These are phyloP conservation scores for Lethenteron reissneri DNA, from an alignment of 2,113 vertebrate genomes.

Conservation along the genomic window DNA sequence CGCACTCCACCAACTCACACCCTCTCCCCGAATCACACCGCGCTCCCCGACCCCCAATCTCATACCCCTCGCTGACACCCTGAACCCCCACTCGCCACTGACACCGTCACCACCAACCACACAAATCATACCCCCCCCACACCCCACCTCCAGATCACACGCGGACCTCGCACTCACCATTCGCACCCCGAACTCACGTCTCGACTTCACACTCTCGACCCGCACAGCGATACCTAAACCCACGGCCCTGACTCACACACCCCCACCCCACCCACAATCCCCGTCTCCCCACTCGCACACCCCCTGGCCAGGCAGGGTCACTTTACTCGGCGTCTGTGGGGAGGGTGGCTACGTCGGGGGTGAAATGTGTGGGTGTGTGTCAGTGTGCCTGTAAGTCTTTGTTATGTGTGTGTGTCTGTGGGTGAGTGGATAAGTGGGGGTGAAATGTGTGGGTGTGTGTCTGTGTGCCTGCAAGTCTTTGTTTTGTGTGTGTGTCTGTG, in stretches of 20 bases:
- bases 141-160: conserved; percentile 14
- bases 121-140: conserved; percentile 2
- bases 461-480: too few species aligned
- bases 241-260: background rate
- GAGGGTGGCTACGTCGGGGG: too few species aligned
- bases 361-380: too few species aligned
- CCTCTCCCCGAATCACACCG: conserved; percentile 1
- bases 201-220: background rate
- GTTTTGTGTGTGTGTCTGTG: too few species aligned
- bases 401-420: too few species aligned
- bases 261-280: conserved; percentile 1
- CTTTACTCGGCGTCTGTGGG: too few species aligned
- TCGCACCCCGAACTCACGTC: conserved; percentile 10
- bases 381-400: too few species aligned
- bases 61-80: conserved; percentile 11
- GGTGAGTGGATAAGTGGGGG: too few species aligned
- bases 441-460: too few species aligned
- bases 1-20: conserved; percentile 9
- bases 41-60: conserved; percentile 10
- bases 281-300: background rate
- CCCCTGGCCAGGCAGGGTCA: conserved; percentile 7
- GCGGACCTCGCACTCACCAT: conserved; percentile 13
- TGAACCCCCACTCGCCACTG: conserved; percentile 28
- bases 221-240: background rate
- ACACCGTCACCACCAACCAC: conserved; percentile 15